phyloP scores from a whole-genome alignment of 2,888 invertebrate species.

The Drosophila mercatorum region DNA sequence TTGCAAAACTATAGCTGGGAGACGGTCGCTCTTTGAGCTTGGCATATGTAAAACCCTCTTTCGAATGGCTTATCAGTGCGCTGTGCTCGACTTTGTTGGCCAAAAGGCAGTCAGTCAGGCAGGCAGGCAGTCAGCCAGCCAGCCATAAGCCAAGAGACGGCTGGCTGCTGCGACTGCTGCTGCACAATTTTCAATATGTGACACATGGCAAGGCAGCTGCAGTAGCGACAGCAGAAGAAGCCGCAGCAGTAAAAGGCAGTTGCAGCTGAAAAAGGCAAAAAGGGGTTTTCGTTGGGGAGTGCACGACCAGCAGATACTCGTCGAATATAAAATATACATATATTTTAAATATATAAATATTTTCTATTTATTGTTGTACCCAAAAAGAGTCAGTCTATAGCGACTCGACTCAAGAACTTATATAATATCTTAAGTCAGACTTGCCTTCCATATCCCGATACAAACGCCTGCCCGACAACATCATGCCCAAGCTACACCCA shows the following conservation, averaged over 20 bases:
- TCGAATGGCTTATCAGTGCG: constrained; percentile 72
- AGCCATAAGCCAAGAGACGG: constrained; percentile 69
- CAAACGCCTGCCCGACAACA: background rate
- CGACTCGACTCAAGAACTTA: background rate
- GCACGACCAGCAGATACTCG: background rate
- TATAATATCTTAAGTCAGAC: background rate
- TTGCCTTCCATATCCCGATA: too few species aligned
- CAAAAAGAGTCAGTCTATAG: background rate
- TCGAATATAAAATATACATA: too few species aligned
- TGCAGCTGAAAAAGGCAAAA: background rate
- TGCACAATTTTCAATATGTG: constrained; percentile 74
- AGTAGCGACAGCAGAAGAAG: background rate
- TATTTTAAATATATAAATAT: too few species aligned
- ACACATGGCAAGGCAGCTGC: constrained; percentile 60
- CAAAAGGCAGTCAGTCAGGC: constrained; percentile 54
- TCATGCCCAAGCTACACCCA: background rate
- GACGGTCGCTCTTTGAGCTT: constrained; percentile 16
- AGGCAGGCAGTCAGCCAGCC: constrained; percentile 56
- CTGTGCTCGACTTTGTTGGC: constrained; percentile 54
- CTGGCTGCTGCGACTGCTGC: constrained; percentile 53
- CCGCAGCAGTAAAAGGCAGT: constrained; percentile 31
- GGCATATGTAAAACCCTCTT: constrained; percentile 77
- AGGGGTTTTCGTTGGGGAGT: background rate
- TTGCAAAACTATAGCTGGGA: background rate
- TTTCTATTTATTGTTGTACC: too few species aligned